A percentile compares a stretch with the other conserved stretches of the same genome.
phyloP scores from a whole-genome alignment of 2,888 invertebrate species.

The Apamea sordens region DNA sequence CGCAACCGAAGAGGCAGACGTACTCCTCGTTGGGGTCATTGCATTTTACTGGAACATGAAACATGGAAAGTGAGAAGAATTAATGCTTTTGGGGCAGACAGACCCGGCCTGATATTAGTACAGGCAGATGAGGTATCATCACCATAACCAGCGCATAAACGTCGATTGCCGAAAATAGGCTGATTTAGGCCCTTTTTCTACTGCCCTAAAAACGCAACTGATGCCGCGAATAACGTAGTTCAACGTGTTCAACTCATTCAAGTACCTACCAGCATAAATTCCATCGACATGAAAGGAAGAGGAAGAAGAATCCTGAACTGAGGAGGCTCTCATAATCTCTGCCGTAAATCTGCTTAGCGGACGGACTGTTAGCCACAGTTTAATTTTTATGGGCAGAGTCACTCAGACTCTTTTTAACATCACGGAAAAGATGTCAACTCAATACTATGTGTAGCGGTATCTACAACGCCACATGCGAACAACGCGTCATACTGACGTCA shows the following conservation, averaged over 20 bases:
- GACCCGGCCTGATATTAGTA: neutral
- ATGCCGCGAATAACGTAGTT: neutral
- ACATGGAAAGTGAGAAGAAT: neutral
- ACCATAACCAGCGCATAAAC: neutral
- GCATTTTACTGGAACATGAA: slow-evolving; percentile 76
- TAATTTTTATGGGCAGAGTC: neutral
- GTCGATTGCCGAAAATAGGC: neutral
- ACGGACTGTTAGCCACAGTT: neutral
- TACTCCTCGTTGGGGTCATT: slow-evolving; percentile 76
- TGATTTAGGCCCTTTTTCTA: neutral
- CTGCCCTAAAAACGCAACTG: neutral
- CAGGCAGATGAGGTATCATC: neutral
- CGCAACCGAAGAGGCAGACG: slow-evolving; percentile 81
- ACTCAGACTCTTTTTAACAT: neutral
- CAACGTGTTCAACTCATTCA: neutral
- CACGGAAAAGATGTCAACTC: neutral
- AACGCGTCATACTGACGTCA: no score
- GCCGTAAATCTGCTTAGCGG: neutral
- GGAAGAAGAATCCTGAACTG: neutral
- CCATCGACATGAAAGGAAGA: neutral
- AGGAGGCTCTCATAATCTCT: neutral
- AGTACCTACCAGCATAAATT: neutral
- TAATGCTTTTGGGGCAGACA: neutral
- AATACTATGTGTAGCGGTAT: no score
- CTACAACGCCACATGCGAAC: no score